Evolutionary conservation across 92 coral and sea anemone genomes (phyloP), one percentile per base, ranked within the genome.

Genomic region (Epizoanthus rinbou): DNA sequence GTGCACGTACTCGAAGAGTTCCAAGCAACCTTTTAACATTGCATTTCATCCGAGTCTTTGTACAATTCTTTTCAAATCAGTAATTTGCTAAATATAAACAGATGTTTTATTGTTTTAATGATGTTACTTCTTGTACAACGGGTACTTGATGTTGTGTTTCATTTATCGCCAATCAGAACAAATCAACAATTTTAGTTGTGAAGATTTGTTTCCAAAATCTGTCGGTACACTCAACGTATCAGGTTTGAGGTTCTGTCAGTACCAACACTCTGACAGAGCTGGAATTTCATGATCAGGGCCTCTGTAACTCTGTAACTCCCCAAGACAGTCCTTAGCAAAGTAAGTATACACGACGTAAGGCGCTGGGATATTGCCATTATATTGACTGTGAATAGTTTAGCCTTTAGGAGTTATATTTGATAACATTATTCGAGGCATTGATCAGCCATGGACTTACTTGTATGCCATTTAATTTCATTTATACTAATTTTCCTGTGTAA

Each of bases 71-170:
- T 5, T 23, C 35, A 15, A 64, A 25, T 64, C 69, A 35, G 5
- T 24, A 23, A 64, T 19, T 17, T 3, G 6, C 7, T 64, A 11
- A 18, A 64, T 13, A 2, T 23, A 2, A 64, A 17, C 23, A 25
- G 35, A 17, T 22, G 33, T 63, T 5, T 41, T 21, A 18, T 37
- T 24, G 56, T 70, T 37, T 33, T 63, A 19, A 39, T 21, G n/a
- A 18, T 24, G 56, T 70, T 37, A 19, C 21, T 23, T 70, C 14
- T 39, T 19, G 41, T 45, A 70, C 52, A n/a, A 9, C 75, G 28
- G 75, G 75, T 70, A 70, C 75, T 39, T 43, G 75, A 13, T 70
- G 57, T 10, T n/a, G 22, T 41, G 56, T 70, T 70, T 41, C 75
- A 13, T 70, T 23, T 43, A 56, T 39, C 75, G 22, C 22, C 75